phyloP scores from a whole-genome alignment of 2,888 invertebrate species.

The Acleris sparsana region DNA sequence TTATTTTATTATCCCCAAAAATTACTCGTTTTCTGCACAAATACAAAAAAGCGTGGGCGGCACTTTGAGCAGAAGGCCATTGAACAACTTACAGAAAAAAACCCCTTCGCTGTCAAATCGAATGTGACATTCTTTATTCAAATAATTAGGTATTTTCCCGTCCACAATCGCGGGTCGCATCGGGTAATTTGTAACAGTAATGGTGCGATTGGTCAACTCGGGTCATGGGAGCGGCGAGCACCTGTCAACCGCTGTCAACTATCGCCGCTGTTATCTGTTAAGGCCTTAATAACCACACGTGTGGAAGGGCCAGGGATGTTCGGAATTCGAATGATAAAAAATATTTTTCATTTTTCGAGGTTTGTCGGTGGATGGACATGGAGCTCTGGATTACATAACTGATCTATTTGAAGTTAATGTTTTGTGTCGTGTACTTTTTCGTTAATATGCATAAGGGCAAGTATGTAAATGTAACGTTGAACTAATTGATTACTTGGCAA shows the following conservation, averaged over 20 bases:
- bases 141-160: constrained; percentile 58
- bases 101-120: constrained; percentile 23
- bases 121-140: constrained; percentile 36
- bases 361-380: neutral
- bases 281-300: constrained; percentile 59
- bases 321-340: constrained; percentile 40
- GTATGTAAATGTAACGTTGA: too few species aligned
- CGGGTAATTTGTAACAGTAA: constrained; percentile 71
- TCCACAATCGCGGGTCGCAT: constrained; percentile 60
- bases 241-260: constrained; percentile 68
- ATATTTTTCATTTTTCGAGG: constrained; percentile 32
- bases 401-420: neutral
- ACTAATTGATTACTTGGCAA: too few species aligned
- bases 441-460: too few species aligned
- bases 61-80: neutral
- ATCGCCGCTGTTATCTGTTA: constrained; percentile 57
- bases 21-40: too few species aligned
- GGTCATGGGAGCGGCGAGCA: constrained; percentile 66
- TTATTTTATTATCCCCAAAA: too few species aligned
- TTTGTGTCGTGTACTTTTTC: too few species aligned
- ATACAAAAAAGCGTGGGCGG: too few species aligned
- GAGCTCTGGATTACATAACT: neutral
- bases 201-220: constrained; percentile 63
- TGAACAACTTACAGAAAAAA: constrained; percentile 18
- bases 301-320: constrained; percentile 49